Conservation (phyloP, 2,797 vertebrate genomes). For the Cuculus canorus region DNA sequence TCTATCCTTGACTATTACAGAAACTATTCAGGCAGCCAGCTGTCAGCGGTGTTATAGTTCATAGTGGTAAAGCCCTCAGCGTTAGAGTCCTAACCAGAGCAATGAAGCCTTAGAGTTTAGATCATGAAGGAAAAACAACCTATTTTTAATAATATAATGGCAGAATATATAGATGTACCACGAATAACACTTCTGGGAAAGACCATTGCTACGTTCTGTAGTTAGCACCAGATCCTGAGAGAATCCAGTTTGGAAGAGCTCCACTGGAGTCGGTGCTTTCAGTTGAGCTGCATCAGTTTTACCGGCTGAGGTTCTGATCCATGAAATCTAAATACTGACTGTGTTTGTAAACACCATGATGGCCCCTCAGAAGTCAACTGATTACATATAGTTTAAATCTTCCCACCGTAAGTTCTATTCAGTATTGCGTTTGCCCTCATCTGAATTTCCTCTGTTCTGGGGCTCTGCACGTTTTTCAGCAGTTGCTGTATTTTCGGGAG, state of each 20-base stretch:
- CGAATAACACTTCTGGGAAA: not conserved
- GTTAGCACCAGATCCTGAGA: not conserved
- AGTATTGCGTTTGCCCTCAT: not conserved
- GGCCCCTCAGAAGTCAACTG: not conserved
- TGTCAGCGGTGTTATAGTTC: not conserved
- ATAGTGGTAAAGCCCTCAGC: not conserved
- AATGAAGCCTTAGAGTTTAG: not conserved
- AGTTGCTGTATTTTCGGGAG: not conserved
- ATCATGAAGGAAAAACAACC: not conserved
- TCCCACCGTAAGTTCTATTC: not conserved
- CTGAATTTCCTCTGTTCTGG: not conserved
- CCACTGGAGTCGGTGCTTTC: not conserved
- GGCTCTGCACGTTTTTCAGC: not conserved
- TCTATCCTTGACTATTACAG: not conserved
- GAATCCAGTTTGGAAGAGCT: not conserved
- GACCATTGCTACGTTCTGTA: rapidly evolving
- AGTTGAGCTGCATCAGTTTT: not conserved
- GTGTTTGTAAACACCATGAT: not conserved
- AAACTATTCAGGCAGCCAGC: not conserved
- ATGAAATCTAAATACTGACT: not conserved
- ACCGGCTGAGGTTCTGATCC: not conserved
- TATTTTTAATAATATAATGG: not conserved
- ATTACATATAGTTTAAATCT: not conserved
- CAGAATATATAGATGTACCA: not conserved
- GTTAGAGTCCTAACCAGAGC: not conserved